These are phyloP conservation scores for Hydractinia echinata DNA, from an alignment of 30 jellyfish, hydroid and myxozoan species.

Conservation along the genomic window DNA sequence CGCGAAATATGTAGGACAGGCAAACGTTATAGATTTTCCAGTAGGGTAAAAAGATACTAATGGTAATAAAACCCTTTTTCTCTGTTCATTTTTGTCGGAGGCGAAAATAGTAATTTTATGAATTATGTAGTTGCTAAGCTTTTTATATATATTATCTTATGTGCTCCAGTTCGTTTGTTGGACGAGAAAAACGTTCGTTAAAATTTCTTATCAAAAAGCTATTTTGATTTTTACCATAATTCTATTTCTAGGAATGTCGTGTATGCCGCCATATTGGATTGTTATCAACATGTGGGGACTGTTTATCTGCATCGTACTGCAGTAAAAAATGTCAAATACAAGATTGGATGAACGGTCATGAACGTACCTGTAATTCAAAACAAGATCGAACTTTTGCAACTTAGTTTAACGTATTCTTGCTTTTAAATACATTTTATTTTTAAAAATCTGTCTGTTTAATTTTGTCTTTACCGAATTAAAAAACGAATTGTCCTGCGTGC, in stretches of 20 bases:
- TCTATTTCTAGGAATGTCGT: not conserved
- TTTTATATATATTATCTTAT: no score
- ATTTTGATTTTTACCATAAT: not conserved
- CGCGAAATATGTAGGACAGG: no score
- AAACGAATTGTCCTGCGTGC: no score
- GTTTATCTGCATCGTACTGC: not conserved
- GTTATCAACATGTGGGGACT: not conserved
- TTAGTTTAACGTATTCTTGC: no score
- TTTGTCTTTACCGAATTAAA: no score
- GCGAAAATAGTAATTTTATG: not conserved
- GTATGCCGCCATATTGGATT: not conserved
- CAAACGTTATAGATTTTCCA: no score
- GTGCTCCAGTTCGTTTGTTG: not conserved
- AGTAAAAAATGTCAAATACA: constrained; percentile 3
- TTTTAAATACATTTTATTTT: no score
- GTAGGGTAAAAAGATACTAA: no score
- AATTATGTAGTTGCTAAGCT: not conserved
- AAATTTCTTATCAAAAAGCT: not conserved
- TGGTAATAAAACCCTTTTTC: no score
- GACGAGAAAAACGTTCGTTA: not conserved
- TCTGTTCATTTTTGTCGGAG: not conserved
- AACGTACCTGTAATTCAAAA: not conserved
- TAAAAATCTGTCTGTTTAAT: no score
- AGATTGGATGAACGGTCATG: constrained; percentile 6
- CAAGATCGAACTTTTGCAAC: not conserved